phyloP scores from a whole-genome alignment of 2,113 vertebrate species.

The Pluvialis apricaria region DNA sequence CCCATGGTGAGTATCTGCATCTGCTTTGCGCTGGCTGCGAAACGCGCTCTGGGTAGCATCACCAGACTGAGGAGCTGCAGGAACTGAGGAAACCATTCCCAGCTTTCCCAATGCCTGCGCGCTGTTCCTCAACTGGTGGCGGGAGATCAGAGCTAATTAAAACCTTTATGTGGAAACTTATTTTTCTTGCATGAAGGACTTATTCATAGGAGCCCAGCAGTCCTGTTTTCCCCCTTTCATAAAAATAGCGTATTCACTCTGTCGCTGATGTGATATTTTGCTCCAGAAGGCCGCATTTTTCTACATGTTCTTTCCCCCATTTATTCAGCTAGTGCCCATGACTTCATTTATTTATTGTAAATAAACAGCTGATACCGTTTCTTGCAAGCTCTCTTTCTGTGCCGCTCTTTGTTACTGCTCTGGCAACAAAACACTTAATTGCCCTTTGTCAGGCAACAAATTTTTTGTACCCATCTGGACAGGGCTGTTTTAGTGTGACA shows the following conservation, averaged over 20 bases:
- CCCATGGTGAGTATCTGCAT: rapidly evolving
- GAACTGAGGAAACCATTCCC: not conserved
- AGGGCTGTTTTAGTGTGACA: not conserved
- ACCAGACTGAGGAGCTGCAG: not conserved
- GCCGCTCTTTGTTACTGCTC: conserved; percentile 36
- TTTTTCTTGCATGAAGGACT: not conserved
- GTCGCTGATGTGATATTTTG: conserved; percentile 8
- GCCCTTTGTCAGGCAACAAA: conserved; percentile 45
- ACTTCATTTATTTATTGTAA: conserved; percentile 68
- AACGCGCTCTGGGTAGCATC: not conserved
- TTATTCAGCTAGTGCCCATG: conserved; percentile 39
- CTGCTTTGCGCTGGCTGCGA: not conserved
- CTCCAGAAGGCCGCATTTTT: conserved; percentile 26
- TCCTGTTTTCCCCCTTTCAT: not conserved
- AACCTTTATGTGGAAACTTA: conserved; percentile 21
- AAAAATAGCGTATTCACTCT: not conserved
- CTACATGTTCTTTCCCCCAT: conserved; percentile 8
- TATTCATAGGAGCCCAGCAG: not conserved
- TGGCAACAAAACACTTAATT: conserved; percentile 47
- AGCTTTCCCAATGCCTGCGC: not conserved
- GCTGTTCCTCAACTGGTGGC: not conserved
- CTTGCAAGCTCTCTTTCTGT: conserved; percentile 46
- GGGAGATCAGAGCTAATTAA: not conserved
- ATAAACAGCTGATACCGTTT: conserved; percentile 59
- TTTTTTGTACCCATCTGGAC: conserved; percentile 36